phyloP scores from a whole-genome alignment of 2,888 invertebrate species.

The Folsomia manolachei region DNA sequence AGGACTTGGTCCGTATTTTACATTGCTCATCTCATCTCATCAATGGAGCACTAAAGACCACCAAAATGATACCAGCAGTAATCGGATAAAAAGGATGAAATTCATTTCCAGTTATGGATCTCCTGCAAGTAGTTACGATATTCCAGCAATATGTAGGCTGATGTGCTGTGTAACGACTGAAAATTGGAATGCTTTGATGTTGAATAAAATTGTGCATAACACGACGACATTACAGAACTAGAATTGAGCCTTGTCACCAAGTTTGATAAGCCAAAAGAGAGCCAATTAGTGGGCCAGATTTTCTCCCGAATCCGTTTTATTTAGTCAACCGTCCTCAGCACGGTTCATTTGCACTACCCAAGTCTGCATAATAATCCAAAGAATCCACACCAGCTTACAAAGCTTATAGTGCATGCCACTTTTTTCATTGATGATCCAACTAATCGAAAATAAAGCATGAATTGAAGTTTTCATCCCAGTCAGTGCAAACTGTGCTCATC shows the following conservation, averaged over 20 bases:
- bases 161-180: no score
- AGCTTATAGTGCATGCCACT: not conserved
- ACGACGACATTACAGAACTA: not conserved
- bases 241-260: slow-evolving; percentile 11
- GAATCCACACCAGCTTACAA: no score
- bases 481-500: no score
- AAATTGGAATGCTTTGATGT: no score
- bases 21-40: no score
- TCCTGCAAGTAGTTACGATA: not conserved
- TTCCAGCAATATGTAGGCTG: not conserved
- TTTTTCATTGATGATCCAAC: not conserved
- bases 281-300: slow-evolving; percentile 13
- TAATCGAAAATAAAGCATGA: not conserved
- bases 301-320: not conserved
- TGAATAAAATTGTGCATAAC: not conserved
- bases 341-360: no score
- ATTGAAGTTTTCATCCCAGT: no score
- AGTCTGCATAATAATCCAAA: no score
- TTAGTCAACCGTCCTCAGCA: not conserved
- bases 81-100: slow-evolving; percentile 19
- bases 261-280: slow-evolving; percentile 19
- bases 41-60: no score
- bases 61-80: not conserved
- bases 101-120: slow-evolving; percentile 28
- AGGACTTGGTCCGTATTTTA: no score